These are phyloP conservation scores for Burhinus oedicnemus DNA, from an alignment of 2,113 vertebrate genomes.

Conservation along the genomic window DNA sequence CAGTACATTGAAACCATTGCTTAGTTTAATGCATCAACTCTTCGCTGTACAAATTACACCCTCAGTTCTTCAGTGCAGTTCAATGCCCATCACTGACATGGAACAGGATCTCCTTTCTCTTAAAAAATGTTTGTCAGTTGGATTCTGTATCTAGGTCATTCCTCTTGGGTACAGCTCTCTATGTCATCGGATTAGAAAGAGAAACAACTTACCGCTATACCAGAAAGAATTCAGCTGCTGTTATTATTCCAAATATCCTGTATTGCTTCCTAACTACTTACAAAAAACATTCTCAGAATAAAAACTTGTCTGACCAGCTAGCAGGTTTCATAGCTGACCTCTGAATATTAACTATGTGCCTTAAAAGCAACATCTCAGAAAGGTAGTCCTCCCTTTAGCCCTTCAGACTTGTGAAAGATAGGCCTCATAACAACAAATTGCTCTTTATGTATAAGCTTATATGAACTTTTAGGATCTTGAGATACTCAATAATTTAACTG, in stretches of 20 bases:
- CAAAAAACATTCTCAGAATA: neutral
- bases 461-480: neutral
- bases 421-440: neutral
- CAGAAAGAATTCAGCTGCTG: constrained; percentile 3
- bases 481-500: neutral
- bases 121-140: constrained; percentile 23
- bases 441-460: neutral
- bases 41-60: neutral
- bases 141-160: constrained; percentile 43
- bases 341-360: neutral
- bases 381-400: neutral
- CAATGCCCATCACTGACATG: neutral
- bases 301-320: neutral
- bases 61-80: constrained; percentile 12
- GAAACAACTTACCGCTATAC: neutral
- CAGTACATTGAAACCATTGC: neutral
- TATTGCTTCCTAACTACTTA: neutral
- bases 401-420: neutral
- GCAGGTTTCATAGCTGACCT: neutral
- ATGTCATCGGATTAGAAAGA: constrained; percentile 29
- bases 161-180: neutral
- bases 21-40: neutral
- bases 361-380: neutral
- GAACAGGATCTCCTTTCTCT: constrained; percentile 19
- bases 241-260: neutral